Percentiles rank a stretch among this genome's conserved stretches.
Evolutionary conservation across 2,888 invertebrate genomes (phyloP).

Genomic region (Acronicta psi): DNA sequence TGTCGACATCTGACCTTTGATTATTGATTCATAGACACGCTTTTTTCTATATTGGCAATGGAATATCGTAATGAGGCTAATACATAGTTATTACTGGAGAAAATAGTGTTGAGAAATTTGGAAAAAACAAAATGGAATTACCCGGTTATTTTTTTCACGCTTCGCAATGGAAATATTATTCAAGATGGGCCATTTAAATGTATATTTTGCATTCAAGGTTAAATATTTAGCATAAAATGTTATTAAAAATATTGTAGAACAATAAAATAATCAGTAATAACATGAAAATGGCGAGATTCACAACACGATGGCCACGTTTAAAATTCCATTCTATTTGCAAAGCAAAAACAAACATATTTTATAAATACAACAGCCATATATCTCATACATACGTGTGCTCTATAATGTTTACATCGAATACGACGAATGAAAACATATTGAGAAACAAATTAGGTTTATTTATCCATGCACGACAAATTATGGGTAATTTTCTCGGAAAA

Average conservation of each 20-base stretch:
- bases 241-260: constrained; percentile 5
- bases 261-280: constrained; percentile 15
- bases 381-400: constrained; percentile 49
- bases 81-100: too few species aligned
- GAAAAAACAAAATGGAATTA: neutral
- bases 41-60: neutral
- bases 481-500: constrained; percentile 53
- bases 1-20: constrained; percentile 1
- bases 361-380: constrained; percentile 45
- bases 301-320: constrained; percentile 29
- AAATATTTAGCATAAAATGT: constrained; percentile 12
- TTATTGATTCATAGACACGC: neutral
- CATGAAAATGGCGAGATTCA: constrained; percentile 28
- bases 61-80: neutral
- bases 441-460: constrained; percentile 43
- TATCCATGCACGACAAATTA: constrained; percentile 36
- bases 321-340: constrained; percentile 29
- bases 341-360: constrained; percentile 35
- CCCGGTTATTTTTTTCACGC: constrained; percentile 1
- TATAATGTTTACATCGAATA: constrained; percentile 52
- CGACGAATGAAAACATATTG: constrained; percentile 34
- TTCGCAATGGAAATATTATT: constrained; percentile 3
- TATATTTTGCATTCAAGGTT: constrained; percentile 15
- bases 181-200: constrained; percentile 4
- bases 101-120: too few species aligned